Percentiles rank a stretch among this genome's conserved stretches.
Conservation (phyloP, 2,888 invertebrate genomes). For the Orthosia gothica region DNA sequence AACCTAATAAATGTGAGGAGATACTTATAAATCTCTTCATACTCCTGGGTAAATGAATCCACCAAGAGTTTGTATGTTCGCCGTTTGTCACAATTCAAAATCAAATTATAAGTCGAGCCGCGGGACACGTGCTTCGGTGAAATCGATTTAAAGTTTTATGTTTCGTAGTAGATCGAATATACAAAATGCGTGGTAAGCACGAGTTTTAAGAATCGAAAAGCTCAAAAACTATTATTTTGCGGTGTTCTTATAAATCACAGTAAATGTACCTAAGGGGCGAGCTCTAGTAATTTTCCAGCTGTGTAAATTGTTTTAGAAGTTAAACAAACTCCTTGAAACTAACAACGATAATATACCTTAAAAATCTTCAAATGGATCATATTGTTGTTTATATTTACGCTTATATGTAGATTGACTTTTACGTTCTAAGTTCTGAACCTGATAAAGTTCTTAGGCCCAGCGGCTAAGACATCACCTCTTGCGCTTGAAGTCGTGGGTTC, state of each 20-base stretch:
- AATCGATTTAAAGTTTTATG: slow-evolving; percentile 1
- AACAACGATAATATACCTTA: not conserved
- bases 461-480: too few relatives aligned
- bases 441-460: too few relatives aligned
- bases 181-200: not conserved
- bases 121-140: not conserved
- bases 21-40: not conserved
- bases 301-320: slow-evolving; percentile 9
- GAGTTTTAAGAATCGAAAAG: not conserved
- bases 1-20: too few relatives aligned
- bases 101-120: too few relatives aligned
- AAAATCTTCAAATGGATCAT: not conserved
- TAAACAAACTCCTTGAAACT: slow-evolving; percentile 1
- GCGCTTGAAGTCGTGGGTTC: too few relatives aligned
- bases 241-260: not conserved
- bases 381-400: not conserved
- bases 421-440: not conserved
- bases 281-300: not conserved
- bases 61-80: not conserved
- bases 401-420: not conserved
- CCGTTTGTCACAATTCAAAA: not conserved
- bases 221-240: not conserved
- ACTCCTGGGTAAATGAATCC: not conserved
- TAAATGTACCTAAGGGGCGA: too few relatives aligned
- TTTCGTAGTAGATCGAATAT: not conserved